Base-by-base conservation (phyloP, 2,797 vertebrate genomes). In the Momotus momota region DNA sequence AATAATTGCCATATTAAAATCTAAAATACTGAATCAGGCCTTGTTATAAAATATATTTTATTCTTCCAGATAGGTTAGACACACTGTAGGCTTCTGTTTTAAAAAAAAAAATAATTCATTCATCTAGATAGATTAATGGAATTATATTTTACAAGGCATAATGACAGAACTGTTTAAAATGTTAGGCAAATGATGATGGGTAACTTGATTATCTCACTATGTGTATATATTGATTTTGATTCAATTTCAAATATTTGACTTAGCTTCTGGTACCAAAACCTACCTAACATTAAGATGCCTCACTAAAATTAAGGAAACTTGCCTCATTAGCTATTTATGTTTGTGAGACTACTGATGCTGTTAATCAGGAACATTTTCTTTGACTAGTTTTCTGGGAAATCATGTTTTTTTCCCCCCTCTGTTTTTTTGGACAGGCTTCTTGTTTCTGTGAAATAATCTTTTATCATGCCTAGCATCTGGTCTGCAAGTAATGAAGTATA, bases 1-100 rank as follows among this genome's bases (percentile, higher is more conserved):
- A 97, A 94, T 97, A 96, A 95, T 35, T 89, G 86, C 92, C 89
- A 88, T 87, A 80, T 86, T 94, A 95, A 93, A 97, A 93, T 80
- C 81, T 82, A 96, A 96, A 94, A 97, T 91, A 88, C 15, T 84
- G 70, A 90, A 87, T 74, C 93, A 96, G 57, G 11, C 38, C 67
- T 94, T 61, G 35, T 95, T 96, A 91, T 92, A 90, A 89, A 96
- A 92, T 85, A 57, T 64, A 14, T 79, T 91, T 95, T 86, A 40
- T 84, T 92, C 43, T 43, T 94, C 58, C 29, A 79, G 66, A 38
- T 85, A 66, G 54, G 18, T 80, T 87, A 93, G 79, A 69, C 4
- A 25, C 27, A 65, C n/a, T 26, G 64, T 78, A 75, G 69, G 38
- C 54, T 91, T 85, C 33, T 86, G 26, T 85, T 91, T 86, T 89